Conservation (phyloP, 2,797 vertebrate species). For the Poliocrania exsul region DNA sequence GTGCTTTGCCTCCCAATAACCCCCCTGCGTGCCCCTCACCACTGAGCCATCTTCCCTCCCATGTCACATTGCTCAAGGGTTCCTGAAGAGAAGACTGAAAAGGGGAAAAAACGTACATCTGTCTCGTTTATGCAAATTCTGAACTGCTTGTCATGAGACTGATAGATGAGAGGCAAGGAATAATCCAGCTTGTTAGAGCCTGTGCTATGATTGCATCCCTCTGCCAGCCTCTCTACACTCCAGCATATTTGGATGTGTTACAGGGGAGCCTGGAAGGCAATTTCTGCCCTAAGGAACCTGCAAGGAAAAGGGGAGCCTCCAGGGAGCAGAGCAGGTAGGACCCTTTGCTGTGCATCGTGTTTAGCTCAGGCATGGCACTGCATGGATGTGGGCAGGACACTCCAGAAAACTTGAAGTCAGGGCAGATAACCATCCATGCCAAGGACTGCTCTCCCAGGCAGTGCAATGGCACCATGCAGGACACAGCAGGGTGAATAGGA, state of each 20-base stretch:
- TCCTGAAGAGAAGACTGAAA: not conserved
- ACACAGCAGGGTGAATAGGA: not conserved
- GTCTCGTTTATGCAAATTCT: not conserved
- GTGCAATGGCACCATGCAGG: not conserved
- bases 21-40: not conserved
- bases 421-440: not conserved
- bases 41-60: not conserved
- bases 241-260: not conserved
- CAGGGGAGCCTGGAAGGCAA: not conserved
- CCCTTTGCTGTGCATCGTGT: not conserved
- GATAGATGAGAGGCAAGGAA: constrained; percentile 22
- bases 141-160: constrained; percentile 9
- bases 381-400: fast-evolving
- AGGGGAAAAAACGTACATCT: not conserved
- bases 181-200: not conserved
- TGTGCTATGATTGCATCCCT: not conserved
- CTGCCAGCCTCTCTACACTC: not conserved
- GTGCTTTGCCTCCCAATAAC: not conserved
- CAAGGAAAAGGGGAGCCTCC: not conserved
- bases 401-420: not conserved
- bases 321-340: not conserved
- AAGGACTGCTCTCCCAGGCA: not conserved
- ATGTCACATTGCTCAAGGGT: not conserved
- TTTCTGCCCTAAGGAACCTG: not conserved
- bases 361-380: not conserved